Evolutionary conservation across 2,888 invertebrate species (phyloP).

Genomic region (Parnassius smintheus): DNA sequence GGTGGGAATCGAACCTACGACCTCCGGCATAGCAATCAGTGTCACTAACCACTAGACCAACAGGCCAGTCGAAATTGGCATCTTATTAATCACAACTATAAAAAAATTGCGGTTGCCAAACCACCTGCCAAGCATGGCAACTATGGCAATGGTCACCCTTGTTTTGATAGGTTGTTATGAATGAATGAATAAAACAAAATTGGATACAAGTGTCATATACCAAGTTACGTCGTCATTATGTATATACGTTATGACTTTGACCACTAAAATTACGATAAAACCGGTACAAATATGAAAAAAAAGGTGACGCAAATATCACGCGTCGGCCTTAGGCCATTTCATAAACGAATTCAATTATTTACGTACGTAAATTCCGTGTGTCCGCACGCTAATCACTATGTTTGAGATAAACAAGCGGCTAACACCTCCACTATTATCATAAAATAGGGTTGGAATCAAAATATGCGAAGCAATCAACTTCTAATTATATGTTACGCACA

Average conservation of each 20-base stretch:
- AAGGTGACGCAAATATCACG: conserved; percentile 3
- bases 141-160: no score
- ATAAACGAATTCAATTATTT: conserved; percentile 27
- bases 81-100: no score
- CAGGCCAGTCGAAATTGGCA: no score
- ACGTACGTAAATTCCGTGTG: conserved; percentile 9
- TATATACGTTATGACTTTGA: conserved; percentile 2
- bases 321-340: conserved; percentile 11
- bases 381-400: conserved; percentile 36
- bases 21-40: no score
- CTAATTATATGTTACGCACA: conserved; percentile 45
- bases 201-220: no score
- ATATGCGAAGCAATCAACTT: conserved; percentile 43
- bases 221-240: no score
- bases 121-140: no score
- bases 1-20: no score
- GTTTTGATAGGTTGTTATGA: no score
- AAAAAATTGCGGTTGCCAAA: no score
- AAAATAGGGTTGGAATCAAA: conserved; percentile 41
- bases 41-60: no score
- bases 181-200: no score
- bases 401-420: conserved; percentile 34
- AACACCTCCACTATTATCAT: conserved; percentile 40
- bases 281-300: conserved; percentile 8
- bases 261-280: not conserved